Evolutionary conservation across 2,888 invertebrate genomes (phyloP), one percentile per base, ranked within the genome.

Genomic region (Scaptomyza polygonia): DNA sequence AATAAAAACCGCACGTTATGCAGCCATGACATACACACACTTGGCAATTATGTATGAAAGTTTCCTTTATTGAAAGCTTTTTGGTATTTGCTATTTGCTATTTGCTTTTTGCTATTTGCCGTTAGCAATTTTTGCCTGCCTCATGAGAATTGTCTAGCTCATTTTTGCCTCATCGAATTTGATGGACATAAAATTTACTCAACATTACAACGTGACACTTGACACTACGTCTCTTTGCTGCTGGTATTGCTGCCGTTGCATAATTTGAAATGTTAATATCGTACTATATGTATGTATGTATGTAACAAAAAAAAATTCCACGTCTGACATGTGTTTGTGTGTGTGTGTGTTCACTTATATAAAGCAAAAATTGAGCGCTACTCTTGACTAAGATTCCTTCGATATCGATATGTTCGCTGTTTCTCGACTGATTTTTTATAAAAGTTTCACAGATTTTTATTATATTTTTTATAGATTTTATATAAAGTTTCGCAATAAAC

Each of bases 131-230:
- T 48, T 18, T n/a, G 45, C 40, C 12, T 14, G 36, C 69, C 52
- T 8, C 49, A 54, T 21, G 39, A 16, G 36, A 25, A 67, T 64
- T 76, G 66, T 63, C 68, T 72, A 45, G 39, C 36, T 75, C 53
- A 63, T 70, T 77, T 72, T 61, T 29, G 44, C 42, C 65, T 72
- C 66, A 73, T 80, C 62, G 68, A 72, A 72, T 67, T 53, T 54
- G 65, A 16, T 16, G 47, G 49, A 65, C 68, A 86, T 76, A 69
- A 86, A 72, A 70, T 58, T 72, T 65, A 72, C 76, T 71, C 64
- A 59, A 47, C 72, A 65, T 67, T 58, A 56, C 72, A 73, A 81
- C 87, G 87, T 84, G 84, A 84, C 82, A 73, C 69, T 70, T 67
- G 70, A 34, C 21, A 27, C 51, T 40, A 42, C 7, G 42, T 47